A percentile compares a stretch with the other conserved stretches of the same genome.
Evolutionary conservation across 2,113 vertebrate species (phyloP).

Genomic region (Embiotoca jacksoni): DNA sequence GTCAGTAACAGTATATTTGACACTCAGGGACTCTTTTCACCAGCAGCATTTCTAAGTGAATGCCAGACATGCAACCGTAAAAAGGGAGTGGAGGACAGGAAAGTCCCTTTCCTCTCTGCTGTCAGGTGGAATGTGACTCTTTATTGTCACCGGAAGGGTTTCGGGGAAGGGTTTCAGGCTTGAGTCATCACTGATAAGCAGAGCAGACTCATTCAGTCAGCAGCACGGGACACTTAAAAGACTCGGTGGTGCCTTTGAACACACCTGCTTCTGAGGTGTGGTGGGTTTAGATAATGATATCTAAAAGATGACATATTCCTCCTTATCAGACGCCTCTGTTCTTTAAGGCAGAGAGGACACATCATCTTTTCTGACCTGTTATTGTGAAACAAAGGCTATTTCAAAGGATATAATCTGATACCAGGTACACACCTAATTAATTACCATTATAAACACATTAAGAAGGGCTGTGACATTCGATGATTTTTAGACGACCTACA

Average conservation of each 20-base stretch:
- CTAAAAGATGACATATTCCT: too few relatives aligned
- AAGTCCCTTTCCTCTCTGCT: slow-evolving; percentile 72
- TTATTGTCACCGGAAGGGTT: slow-evolving; percentile 48
- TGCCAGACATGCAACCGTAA: slow-evolving; percentile 42
- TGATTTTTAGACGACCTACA: too few relatives aligned
- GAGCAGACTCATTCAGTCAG: slow-evolving; percentile 7
- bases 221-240: slow-evolving; percentile 39
- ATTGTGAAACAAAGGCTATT: slow-evolving; percentile 12
- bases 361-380: slow-evolving; percentile 14
- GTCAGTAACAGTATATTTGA: slow-evolving; percentile 20
- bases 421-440: slow-evolving; percentile 43
- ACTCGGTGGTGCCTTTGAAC: slow-evolving; percentile 44
- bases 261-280: slow-evolving; percentile 58
- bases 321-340: slow-evolving; percentile 4
- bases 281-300: neutral
- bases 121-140: slow-evolving; percentile 72
- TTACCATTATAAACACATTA: slow-evolving; percentile 16
- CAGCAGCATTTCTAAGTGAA: slow-evolving; percentile 46
- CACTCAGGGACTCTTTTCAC: slow-evolving; percentile 15
- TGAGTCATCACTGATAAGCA: slow-evolving; percentile 69
- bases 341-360: neutral
- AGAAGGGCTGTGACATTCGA: neutral
- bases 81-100: slow-evolving; percentile 61
- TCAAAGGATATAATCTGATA: neutral
- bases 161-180: slow-evolving; percentile 34